phyloP scores from a whole-genome alignment of 37 sponge, comb jelly and placozoan species.

The Haliclona indistincta region DNA sequence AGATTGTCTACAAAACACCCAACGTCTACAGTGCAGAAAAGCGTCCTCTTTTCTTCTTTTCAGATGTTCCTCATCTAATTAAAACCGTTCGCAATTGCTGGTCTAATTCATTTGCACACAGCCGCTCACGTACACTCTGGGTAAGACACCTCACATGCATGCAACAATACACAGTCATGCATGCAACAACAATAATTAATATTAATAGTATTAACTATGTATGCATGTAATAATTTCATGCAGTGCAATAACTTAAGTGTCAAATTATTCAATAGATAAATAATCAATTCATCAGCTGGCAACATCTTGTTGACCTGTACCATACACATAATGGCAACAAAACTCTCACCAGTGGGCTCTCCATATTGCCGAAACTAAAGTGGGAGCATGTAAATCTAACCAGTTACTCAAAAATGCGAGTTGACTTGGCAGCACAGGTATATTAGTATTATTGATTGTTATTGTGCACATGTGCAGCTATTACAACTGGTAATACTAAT shows the following conservation, averaged over 20 bases:
- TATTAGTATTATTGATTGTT: no score
- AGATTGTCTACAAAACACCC: not conserved
- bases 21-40: conserved; percentile 15
- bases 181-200: not conserved
- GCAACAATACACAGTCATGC: no score
- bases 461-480: no score
- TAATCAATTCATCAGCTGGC: conserved; percentile 23
- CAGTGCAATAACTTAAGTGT: not conserved
- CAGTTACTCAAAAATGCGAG: conserved; percentile 31
- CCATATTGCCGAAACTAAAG: conserved; percentile 34
- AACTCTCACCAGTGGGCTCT: conserved; percentile 4
- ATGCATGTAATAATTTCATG: no score
- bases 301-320: conserved; percentile 17
- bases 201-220: not conserved
- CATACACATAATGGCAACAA: not conserved
- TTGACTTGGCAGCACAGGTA: conserved; percentile 43
- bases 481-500: no score
- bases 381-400: conserved; percentile 22
- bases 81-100: conserved; percentile 34
- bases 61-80: conserved; percentile 29
- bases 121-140: no score
- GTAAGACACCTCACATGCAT: no score
- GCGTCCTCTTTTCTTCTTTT: conserved; percentile 10
- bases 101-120: conserved; percentile 33
- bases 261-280: conserved; percentile 4